Conservation (phyloP, 2,888 invertebrate species). For the Ochlodes sylvanus region DNA sequence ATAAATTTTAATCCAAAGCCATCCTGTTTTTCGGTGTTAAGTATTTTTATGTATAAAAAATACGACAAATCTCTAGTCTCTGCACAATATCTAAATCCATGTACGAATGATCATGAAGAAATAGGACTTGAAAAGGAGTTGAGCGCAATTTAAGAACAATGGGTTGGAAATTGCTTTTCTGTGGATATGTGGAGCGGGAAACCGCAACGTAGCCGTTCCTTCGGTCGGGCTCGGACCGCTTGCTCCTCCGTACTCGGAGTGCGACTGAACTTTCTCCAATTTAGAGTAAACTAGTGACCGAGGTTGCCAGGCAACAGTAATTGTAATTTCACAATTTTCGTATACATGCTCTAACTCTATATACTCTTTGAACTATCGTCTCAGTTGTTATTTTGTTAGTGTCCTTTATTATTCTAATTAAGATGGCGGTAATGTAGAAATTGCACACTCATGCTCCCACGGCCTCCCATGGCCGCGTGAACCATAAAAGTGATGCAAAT, state of each 20-base stretch:
- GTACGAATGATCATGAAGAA: constrained; percentile 45
- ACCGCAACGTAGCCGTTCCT: constrained; percentile 36
- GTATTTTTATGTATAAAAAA: background rate
- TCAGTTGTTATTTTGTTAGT: background rate
- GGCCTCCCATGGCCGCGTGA: too few species aligned
- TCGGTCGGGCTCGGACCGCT: constrained; percentile 14
- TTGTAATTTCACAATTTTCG: constrained; percentile 13
- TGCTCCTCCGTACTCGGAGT: constrained; percentile 15
- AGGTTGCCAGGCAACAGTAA: constrained; percentile 1
- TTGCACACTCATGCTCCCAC: too few species aligned
- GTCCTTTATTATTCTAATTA: too few species aligned
- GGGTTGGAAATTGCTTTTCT: constrained; percentile 73
- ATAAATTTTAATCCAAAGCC: too few species aligned
- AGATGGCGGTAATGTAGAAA: too few species aligned
- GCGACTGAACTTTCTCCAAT: constrained; percentile 35
- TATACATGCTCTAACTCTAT: background rate
- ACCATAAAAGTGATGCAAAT: too few species aligned
- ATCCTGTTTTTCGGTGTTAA: background rate
- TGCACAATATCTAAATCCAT: background rate
- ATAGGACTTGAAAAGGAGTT: constrained; percentile 51
- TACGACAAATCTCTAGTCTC: background rate
- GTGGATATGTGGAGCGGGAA: constrained; percentile 47
- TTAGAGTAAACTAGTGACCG: constrained; percentile 23
- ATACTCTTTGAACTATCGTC: background rate
- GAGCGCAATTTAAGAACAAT: constrained; percentile 76